Evolutionary conservation across 2,888 invertebrate species (phyloP).

Genomic region (Dilophus febrilis): DNA sequence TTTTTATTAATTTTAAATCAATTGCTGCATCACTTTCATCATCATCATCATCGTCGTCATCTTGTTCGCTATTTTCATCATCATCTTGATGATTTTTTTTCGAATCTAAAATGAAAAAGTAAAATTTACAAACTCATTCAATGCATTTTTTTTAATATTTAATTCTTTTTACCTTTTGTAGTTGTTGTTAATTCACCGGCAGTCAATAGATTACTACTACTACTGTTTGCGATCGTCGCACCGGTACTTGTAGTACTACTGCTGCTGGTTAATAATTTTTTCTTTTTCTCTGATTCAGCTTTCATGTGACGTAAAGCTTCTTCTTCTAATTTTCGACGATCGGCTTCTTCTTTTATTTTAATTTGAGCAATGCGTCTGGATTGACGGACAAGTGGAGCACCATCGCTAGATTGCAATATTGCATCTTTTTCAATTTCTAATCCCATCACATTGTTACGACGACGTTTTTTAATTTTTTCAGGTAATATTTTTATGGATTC

Average conservation of each 20-base stretch:
- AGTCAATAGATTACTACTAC: too few relatives aligned
- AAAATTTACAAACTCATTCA: too few relatives aligned
- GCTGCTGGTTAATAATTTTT: slow-evolving; percentile 20
- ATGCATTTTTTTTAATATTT: too few relatives aligned
- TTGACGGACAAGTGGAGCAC: slow-evolving; percentile 41
- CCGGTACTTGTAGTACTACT: slow-evolving; percentile 9
- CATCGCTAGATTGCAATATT: slow-evolving; percentile 23
- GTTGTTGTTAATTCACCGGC: too few relatives aligned
- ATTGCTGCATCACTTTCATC: slow-evolving; percentile 25
- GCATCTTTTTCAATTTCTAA: slow-evolving; percentile 2
- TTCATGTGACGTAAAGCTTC: slow-evolving; percentile 49
- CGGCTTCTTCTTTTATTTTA: slow-evolving; percentile 73
- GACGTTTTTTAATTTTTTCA: slow-evolving; percentile 3
- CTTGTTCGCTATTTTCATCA: slow-evolving; percentile 19
- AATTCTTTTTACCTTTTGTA: too few relatives aligned
- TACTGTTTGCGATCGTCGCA: slow-evolving; percentile 5
- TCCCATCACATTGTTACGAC: slow-evolving; percentile 4
- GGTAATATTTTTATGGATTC: neutral
- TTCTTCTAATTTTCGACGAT: slow-evolving; percentile 55
- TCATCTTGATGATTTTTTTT: slow-evolving; percentile 18
- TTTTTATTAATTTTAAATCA: slow-evolving; percentile 20
- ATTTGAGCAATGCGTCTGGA: slow-evolving; percentile 74
- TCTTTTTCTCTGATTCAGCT: slow-evolving; percentile 40
- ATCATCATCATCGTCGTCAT: slow-evolving; percentile 18
- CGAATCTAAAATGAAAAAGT: too few relatives aligned